Evolutionary conservation across 2,888 invertebrate genomes (phyloP).

Genomic region (Apomyelois bistriatella): DNA sequence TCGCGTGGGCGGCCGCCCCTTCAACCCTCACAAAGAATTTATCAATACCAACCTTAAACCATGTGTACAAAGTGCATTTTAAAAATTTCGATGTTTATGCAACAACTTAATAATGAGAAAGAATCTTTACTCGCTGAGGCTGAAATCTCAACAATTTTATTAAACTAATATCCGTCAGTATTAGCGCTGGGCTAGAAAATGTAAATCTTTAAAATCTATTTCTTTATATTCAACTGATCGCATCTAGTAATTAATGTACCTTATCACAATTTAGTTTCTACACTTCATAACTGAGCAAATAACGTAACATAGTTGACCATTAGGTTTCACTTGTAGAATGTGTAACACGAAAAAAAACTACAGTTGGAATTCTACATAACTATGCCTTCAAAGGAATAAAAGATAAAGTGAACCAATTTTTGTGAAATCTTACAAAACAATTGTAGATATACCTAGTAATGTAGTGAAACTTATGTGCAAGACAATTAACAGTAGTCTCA

Average conservation of each 20-base stretch:
- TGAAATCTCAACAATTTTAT: slow-evolving; percentile 4
- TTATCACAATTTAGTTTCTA: too few relatives aligned
- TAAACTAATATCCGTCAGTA: background rate
- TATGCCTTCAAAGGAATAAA: background rate
- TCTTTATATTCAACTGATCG: too few relatives aligned
- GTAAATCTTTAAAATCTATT: too few relatives aligned
- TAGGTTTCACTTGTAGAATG: background rate
- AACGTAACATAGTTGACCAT: background rate
- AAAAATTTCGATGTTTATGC: background rate
- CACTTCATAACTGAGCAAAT: background rate
- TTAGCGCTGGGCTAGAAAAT: too few relatives aligned
- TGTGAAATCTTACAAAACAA: background rate
- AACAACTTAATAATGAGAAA: slow-evolving; percentile 13
- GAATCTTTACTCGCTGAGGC: slow-evolving; percentile 9
- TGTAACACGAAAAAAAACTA: background rate
- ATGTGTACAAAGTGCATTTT: slow-evolving; percentile 1
- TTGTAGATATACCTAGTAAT: too few relatives aligned
- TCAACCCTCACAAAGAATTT: slow-evolving; percentile 35
- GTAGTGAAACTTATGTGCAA: background rate
- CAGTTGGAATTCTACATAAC: background rate
- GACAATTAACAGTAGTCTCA: slow-evolving; percentile 16
- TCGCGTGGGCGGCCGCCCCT: slow-evolving; percentile 59
- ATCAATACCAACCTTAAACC: slow-evolving; percentile 42
- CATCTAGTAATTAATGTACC: too few relatives aligned
- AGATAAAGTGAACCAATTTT: background rate